phyloP scores from a whole-genome alignment of 2,113 vertebrate genomes.

The Manacus vitellinus region DNA sequence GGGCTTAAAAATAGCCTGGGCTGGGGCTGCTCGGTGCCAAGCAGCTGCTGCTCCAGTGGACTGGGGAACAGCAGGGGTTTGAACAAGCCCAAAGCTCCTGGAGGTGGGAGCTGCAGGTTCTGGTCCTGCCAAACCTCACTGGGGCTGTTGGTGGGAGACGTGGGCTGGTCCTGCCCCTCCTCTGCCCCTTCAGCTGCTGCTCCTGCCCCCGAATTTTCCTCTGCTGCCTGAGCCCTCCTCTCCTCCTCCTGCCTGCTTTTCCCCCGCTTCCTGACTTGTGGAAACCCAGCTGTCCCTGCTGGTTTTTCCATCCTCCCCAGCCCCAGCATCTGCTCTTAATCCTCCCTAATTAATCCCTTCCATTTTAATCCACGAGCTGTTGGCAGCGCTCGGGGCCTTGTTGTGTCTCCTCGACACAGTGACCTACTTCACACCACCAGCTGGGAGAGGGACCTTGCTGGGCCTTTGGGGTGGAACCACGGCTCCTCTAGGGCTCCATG shows the following conservation, averaged over 20 bases:
- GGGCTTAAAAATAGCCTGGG: not conserved
- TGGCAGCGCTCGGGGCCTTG: not conserved
- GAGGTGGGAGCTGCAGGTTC: not conserved
- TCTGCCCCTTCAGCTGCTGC: not conserved
- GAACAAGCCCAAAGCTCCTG: not conserved
- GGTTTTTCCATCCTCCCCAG: not conserved
- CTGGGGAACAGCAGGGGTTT: not conserved
- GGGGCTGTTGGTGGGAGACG: accelerated
- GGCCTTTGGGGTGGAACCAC: not conserved
- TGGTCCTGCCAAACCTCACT: not conserved
- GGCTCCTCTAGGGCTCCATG: not conserved
- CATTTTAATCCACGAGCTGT: not conserved
- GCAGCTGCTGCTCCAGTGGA: not conserved
- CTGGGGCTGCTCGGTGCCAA: not conserved
- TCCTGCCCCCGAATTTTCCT: not conserved
- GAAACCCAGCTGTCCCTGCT: constrained; percentile 13
- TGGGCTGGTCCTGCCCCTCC: not conserved
- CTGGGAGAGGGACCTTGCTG: not conserved
- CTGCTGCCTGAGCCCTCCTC: not conserved
- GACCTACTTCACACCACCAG: not conserved
- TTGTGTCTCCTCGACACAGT: constrained; percentile 28
- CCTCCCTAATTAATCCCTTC: constrained; percentile 53
- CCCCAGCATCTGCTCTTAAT: constrained; percentile 57
- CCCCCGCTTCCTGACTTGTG: not conserved
- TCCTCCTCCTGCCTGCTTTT: not conserved